Conservation (phyloP, 2,888 invertebrate species). For the Tribolium freemani region DNA sequence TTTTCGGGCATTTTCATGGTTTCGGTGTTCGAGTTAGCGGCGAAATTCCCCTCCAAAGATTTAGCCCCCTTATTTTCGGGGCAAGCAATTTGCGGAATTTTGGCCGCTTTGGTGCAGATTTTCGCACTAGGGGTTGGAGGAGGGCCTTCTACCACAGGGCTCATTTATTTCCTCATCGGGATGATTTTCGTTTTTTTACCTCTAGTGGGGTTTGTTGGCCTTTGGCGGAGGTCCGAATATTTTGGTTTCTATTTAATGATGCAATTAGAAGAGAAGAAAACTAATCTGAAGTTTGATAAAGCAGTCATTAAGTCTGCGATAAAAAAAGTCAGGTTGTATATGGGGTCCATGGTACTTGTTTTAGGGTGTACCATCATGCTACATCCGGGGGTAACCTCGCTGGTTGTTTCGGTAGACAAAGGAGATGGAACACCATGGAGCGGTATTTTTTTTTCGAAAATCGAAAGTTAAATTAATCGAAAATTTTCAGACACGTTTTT, state of each 20-base stretch:
- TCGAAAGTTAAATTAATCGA: neutral
- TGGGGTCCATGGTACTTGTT: conserved; percentile 32
- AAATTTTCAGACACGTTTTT: conserved; percentile 43
- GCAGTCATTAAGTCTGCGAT: conserved; percentile 8
- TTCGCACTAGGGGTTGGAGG: conserved; percentile 38
- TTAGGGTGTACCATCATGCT: conserved; percentile 38
- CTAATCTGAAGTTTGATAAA: conserved; percentile 23
- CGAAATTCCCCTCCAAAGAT: conserved; percentile 42
- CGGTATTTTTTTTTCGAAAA: conserved; percentile 32
- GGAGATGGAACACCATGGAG: conserved; percentile 45
- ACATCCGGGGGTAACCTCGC: conserved; percentile 46
- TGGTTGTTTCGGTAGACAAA: conserved; percentile 37
- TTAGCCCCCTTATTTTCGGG: conserved; percentile 42
- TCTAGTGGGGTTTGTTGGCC: conserved; percentile 7
- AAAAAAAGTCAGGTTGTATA: conserved; percentile 34
- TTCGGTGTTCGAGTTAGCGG: conserved; percentile 41
- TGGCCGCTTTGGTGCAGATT: conserved; percentile 44
- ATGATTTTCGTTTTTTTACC: conserved; percentile 32
- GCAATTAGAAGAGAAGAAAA: conserved; percentile 44
- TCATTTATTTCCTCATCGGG: conserved; percentile 45
- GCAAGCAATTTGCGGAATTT: conserved; percentile 47
- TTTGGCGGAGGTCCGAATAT: conserved; percentile 25
- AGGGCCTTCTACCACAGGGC: conserved; percentile 27
- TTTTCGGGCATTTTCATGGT: conserved; percentile 39
- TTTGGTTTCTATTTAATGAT: conserved; percentile 39